Evolutionary conservation across 2,888 invertebrate species (phyloP).

Genomic region (Trissolcus japonicus): DNA sequence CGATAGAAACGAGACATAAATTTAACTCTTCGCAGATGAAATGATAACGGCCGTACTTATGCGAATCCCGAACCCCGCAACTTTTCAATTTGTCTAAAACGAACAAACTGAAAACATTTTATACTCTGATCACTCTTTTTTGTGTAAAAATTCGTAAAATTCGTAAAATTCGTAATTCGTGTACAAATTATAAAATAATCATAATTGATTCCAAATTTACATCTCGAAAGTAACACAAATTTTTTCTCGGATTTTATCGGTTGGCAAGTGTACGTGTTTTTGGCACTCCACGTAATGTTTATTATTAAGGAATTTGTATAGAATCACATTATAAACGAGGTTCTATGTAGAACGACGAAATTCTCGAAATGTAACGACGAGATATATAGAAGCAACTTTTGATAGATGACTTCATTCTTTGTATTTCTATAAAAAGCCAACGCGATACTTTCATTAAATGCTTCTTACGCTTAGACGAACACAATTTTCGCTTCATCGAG

Average conservation of each 20-base stretch:
- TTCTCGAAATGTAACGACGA: slow-evolving; percentile 29
- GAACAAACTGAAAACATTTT: too few relatives aligned
- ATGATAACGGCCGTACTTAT: slow-evolving; percentile 6
- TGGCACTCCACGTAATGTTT: slow-evolving; percentile 30
- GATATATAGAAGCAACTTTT: slow-evolving; percentile 24
- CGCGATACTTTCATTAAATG: slow-evolving; percentile 40
- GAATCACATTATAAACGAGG: slow-evolving; percentile 29
- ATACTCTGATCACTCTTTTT: too few relatives aligned
- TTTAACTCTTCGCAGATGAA: background rate
- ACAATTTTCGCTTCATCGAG: slow-evolving; percentile 33
- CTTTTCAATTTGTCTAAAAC: too few relatives aligned
- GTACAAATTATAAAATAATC: too few relatives aligned
- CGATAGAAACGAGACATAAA: background rate
- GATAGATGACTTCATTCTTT: slow-evolving; percentile 38
- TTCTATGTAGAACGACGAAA: slow-evolving; percentile 41
- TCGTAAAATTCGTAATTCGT: too few relatives aligned
- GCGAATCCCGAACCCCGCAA: too few relatives aligned
- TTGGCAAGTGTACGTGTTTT: slow-evolving; percentile 26
- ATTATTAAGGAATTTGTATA: slow-evolving; percentile 40
- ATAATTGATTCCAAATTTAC: too few relatives aligned
- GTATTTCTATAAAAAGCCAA: slow-evolving; percentile 29
- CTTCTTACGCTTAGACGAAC: slow-evolving; percentile 40
- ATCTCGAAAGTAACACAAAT: slow-evolving; percentile 1
- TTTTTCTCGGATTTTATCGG: slow-evolving; percentile 20
- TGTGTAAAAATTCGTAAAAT: too few relatives aligned